These are phyloP conservation scores for Orchesellides sinensis DNA, from an alignment of 2,888 invertebrate species.

Conservation along the genomic window DNA sequence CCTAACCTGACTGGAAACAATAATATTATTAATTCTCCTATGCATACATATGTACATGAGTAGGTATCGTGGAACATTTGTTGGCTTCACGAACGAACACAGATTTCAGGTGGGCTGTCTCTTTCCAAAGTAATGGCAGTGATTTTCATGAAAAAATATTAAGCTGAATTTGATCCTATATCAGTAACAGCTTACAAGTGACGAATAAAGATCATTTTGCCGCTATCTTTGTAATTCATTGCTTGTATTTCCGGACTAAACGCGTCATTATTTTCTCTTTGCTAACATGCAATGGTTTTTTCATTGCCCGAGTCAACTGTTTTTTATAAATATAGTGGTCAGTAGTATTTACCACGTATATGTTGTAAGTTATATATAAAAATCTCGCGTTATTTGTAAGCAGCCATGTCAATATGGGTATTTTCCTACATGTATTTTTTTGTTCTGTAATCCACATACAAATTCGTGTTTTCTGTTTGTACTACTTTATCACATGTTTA, in stretches of 20 bases:
- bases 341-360: too few species aligned
- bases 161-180: slow-evolving; percentile 71
- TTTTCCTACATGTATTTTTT: too few species aligned
- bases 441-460: too few species aligned
- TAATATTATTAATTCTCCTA: slow-evolving; percentile 27
- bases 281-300: slow-evolving; percentile 34
- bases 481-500: neutral
- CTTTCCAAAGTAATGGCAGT: slow-evolving; percentile 49
- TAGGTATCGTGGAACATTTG: neutral
- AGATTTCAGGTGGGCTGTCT: slow-evolving; percentile 42
- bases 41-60: too few species aligned
- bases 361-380: too few species aligned
- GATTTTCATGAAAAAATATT: slow-evolving; percentile 67
- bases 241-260: slow-evolving; percentile 70
- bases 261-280: slow-evolving; percentile 70
- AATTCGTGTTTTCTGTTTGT: too few species aligned
- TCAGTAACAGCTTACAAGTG: slow-evolving; percentile 72
- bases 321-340: too few species aligned
- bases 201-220: slow-evolving; percentile 74
- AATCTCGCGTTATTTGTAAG: too few species aligned
- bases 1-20: slow-evolving; percentile 50
- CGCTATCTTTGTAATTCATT: slow-evolving; percentile 72
- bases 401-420: too few species aligned
- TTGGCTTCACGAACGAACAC: neutral
- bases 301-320: too few species aligned